Conservation (phyloP, 2,113 vertebrate genomes). For the Tapirus terrestris region DNA sequence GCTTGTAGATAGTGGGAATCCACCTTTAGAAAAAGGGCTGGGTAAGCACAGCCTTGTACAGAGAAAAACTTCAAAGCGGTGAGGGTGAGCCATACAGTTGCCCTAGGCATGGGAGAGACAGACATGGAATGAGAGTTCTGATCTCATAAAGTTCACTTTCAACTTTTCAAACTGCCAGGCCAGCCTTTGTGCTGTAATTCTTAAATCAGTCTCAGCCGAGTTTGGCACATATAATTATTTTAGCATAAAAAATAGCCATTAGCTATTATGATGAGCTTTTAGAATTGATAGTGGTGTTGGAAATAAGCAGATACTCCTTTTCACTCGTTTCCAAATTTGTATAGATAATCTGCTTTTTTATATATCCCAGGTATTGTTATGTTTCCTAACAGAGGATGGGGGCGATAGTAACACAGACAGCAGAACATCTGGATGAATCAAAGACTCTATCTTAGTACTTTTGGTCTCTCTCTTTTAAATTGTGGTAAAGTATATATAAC, state of each 20-base stretch:
- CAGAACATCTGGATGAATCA: no score
- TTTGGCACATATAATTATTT: slow-evolving; percentile 63
- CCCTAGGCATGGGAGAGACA: slow-evolving; percentile 90
- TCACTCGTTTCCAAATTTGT: background rate
- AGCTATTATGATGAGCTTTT: background rate
- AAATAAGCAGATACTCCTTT: background rate
- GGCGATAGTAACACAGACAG: background rate
- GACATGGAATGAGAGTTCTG: slow-evolving; percentile 84
- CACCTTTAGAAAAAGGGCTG: slow-evolving; percentile 78
- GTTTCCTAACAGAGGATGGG: background rate
- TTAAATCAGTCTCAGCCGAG: slow-evolving; percentile 69
- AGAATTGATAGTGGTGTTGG: background rate
- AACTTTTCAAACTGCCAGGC: slow-evolving; percentile 75
- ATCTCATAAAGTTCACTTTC: slow-evolving; percentile 79
- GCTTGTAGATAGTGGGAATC: slow-evolving; percentile 80
- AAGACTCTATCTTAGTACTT: background rate
- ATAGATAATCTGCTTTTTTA: background rate
- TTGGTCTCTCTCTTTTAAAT: background rate
- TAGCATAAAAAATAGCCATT: background rate
- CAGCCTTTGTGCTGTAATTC: slow-evolving; percentile 70
- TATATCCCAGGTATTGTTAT: no score
- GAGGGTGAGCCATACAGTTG: slow-evolving; percentile 79
- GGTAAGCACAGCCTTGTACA: slow-evolving; percentile 79
- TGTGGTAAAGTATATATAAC: background rate
- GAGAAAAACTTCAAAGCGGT: slow-evolving; percentile 85